These are phyloP conservation scores for Magallana angulata DNA, from an alignment of 1,140 invertebrate genomes.

Conservation along the genomic window DNA sequence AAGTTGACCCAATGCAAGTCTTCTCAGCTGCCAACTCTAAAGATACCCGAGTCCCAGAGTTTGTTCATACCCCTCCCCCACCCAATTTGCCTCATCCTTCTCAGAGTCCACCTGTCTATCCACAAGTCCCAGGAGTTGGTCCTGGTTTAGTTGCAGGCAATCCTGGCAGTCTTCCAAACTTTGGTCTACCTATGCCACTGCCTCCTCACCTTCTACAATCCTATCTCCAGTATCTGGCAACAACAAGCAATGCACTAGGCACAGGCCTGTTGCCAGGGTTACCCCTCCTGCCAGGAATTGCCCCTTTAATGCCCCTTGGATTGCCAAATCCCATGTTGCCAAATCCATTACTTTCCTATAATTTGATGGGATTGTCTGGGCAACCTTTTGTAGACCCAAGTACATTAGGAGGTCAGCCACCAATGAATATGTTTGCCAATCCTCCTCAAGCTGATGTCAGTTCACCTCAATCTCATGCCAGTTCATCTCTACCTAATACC, in stretches of 20 bases:
- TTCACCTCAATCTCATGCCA: too few relatives aligned
- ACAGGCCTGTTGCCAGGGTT: neutral
- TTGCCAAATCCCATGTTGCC: slow-evolving; percentile 31
- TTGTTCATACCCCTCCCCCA: neutral
- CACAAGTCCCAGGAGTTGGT: neutral
- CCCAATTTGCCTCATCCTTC: neutral
- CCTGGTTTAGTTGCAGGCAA: neutral
- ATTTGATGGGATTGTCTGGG: neutral
- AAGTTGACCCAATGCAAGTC: neutral
- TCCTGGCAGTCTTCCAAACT: neutral
- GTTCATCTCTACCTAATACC: too few relatives aligned
- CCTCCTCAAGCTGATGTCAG: too few relatives aligned
- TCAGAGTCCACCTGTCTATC: neutral
- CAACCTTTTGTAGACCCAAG: neutral
- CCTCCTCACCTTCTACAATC: slow-evolving; percentile 51
- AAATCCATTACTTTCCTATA: slow-evolving; percentile 40
- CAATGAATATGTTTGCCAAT: neutral
- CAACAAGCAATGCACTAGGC: neutral
- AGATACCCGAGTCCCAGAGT: neutral
- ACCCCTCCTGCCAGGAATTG: slow-evolving; percentile 44
- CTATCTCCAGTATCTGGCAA: slow-evolving; percentile 49
- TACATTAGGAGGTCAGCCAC: neutral
- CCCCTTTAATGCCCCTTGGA: neutral
- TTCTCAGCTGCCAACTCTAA: neutral
- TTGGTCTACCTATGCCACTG: slow-evolving; percentile 9